Evolutionary conservation across 2,888 invertebrate species (phyloP).

Genomic region (Diabrotica balteata): DNA sequence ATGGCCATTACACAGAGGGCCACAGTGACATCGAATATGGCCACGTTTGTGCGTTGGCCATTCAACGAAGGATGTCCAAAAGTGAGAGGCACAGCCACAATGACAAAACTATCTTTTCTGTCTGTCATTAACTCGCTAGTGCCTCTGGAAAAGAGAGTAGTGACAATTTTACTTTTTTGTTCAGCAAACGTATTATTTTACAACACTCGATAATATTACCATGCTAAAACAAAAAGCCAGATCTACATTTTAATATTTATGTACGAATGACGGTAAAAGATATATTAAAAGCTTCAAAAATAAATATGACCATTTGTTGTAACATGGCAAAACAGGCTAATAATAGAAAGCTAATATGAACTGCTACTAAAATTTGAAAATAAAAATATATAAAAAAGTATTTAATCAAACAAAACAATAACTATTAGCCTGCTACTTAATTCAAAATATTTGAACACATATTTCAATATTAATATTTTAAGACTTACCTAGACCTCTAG

Average conservation of each 20-base stretch:
- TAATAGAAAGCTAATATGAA: conserved; percentile 37
- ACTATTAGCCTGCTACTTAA: conserved; percentile 54
- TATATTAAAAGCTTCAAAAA: not conserved
- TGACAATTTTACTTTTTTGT: conserved; percentile 56
- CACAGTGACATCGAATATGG: conserved; percentile 46
- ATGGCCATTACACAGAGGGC: conserved; percentile 34
- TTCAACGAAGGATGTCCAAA: conserved; percentile 39
- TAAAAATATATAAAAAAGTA: conserved; percentile 37
- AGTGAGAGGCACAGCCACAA: conserved; percentile 59
- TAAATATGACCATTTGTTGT: not conserved
- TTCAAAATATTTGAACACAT: no score
- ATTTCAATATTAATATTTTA: not conserved
- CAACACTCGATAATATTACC: not conserved
- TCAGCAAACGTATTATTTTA: conserved; percentile 34
- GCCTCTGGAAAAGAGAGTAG: conserved; percentile 61
- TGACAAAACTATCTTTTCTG: conserved; percentile 49
- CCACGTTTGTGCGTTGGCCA: conserved; percentile 43
- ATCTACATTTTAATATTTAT: not conserved
- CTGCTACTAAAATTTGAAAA: conserved; percentile 20
- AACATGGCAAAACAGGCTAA: conserved; percentile 50
- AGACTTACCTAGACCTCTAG: conserved; percentile 87
- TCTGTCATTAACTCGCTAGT: conserved; percentile 59
- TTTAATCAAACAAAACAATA: conserved; percentile 36
- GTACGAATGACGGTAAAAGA: not conserved
- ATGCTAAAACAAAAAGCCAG: conserved; percentile 2